These are phyloP conservation scores for Tragelaphus strepsiceros DNA, from an alignment of 2,113 vertebrate genomes.

Conservation along the genomic window DNA sequence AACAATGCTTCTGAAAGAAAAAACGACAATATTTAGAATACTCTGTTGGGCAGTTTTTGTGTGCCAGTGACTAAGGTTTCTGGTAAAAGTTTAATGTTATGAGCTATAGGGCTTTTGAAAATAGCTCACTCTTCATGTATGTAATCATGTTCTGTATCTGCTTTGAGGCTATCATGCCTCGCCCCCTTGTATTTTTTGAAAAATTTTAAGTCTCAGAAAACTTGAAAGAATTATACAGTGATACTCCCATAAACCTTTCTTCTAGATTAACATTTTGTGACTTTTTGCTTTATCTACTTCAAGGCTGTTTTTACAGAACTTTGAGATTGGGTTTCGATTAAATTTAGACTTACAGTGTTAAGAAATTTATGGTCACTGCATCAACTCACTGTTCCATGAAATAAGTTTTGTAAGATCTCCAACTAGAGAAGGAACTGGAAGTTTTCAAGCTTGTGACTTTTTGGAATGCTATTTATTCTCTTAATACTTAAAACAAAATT, in stretches of 20 bases:
- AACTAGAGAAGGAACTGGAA: conserved; percentile 43
- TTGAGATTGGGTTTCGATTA: conserved; percentile 41
- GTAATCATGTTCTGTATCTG: neutral
- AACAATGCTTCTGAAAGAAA: neutral
- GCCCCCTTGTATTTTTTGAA: conserved; percentile 2
- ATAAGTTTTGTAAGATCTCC: conserved; percentile 47
- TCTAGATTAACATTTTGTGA: conserved; percentile 33
- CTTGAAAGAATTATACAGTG: neutral
- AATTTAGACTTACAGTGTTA: conserved; percentile 54
- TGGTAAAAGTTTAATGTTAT: conserved; percentile 12
- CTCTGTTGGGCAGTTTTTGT: neutral
- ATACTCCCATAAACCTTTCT: neutral
- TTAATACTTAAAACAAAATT: conserved; percentile 62
- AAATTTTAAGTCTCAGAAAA: conserved; percentile 30
- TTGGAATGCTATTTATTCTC: conserved; percentile 63
- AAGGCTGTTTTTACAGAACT: conserved; percentile 43
- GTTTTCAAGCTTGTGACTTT: conserved; percentile 59
- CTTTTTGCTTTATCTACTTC: conserved; percentile 29
- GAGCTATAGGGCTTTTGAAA: neutral
- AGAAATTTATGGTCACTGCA: conserved; percentile 49
- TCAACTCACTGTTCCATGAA: conserved; percentile 42
- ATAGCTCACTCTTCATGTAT: neutral
- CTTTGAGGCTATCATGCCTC: neutral
- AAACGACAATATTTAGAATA: neutral
- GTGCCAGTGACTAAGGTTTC: conserved; percentile 9